phyloP scores from a whole-genome alignment of 53 echinoderm and acorn worm species.

The Temnopleurus reevesii region DNA sequence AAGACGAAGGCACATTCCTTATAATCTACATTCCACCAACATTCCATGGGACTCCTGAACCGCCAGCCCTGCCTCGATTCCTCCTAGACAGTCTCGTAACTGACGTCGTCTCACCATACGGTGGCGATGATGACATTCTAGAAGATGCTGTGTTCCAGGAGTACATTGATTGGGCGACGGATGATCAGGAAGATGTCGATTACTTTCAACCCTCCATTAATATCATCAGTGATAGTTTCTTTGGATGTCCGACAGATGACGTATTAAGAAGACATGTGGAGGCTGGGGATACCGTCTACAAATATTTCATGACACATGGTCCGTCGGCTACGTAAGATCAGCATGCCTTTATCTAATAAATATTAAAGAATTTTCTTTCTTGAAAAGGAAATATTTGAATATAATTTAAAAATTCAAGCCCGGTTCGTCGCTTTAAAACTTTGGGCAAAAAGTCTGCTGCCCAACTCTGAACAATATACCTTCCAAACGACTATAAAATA shows the following conservation, averaged over 20 bases:
- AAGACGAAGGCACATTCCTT: constrained; percentile 62
- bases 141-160: constrained; percentile 49
- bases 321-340: constrained; percentile 50
- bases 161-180: constrained; percentile 69
- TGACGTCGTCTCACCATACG: background rate
- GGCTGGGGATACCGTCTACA: constrained; percentile 60
- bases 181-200: constrained; percentile 51
- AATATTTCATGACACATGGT: constrained; percentile 68
- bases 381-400: too few species aligned
- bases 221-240: constrained; percentile 46
- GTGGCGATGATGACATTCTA: background rate
- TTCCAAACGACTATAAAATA: too few species aligned
- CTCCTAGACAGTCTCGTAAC: background rate
- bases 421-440: too few species aligned
- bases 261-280: constrained; percentile 61
- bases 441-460: too few species aligned
- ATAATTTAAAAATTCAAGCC: too few species aligned
- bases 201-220: constrained; percentile 45
- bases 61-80: constrained; percentile 21
- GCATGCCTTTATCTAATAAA: too few species aligned
- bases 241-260: constrained; percentile 61
- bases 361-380: too few species aligned
- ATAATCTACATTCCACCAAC: background rate
- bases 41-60: background rate
- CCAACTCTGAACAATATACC: too few species aligned